phyloP scores from a whole-genome alignment of 2,113 vertebrate species.

The Amblyornis subalaris region DNA sequence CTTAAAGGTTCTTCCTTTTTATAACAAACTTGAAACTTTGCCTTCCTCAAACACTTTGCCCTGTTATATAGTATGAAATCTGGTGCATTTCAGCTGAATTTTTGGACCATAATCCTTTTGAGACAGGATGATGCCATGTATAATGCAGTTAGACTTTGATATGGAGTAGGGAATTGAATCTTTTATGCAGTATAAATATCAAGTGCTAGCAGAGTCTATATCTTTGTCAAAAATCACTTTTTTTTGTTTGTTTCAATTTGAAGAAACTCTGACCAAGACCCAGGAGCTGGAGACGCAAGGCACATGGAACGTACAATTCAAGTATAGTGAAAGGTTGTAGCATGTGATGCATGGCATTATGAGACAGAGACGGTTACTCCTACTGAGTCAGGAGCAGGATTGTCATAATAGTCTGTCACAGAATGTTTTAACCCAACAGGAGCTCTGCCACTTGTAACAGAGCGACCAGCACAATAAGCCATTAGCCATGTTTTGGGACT shows the following conservation, averaged over 20 bases:
- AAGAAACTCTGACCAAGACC: neutral
- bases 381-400: neutral
- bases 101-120: neutral
- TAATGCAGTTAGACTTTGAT: neutral
- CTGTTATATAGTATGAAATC: neutral
- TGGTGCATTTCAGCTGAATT: neutral
- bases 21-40: neutral
- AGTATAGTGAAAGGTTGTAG: neutral
- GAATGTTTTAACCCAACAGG: neutral
- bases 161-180: neutral
- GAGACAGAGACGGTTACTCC: neutral
- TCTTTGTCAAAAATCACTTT: neutral
- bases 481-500: neutral
- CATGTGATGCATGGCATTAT: neutral
- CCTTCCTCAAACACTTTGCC: neutral
- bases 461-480: neutral
- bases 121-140: neutral
- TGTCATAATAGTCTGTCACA: neutral
- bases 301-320: neutral
- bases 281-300: neutral
- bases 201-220: neutral
- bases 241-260: neutral
- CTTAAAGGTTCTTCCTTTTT: neutral
- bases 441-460: fast-evolving
- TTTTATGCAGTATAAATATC: neutral